A percentile compares a stretch with the other conserved stretches of the same genome.
These are phyloP conservation scores for Burhinus bistriatus DNA, from an alignment of 2,113 vertebrate genomes.

Conservation along the genomic window DNA sequence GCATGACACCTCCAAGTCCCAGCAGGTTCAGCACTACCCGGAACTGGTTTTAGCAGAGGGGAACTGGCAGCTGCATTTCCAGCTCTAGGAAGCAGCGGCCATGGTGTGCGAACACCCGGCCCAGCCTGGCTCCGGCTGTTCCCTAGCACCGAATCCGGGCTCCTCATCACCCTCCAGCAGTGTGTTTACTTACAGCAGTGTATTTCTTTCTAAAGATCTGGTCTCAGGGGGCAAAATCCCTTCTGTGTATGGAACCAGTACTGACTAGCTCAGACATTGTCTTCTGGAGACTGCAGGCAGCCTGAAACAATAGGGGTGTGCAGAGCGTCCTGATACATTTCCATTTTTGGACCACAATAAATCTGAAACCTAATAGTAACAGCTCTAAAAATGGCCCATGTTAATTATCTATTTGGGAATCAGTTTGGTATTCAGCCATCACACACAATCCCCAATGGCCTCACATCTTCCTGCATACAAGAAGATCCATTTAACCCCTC, in stretches of 20 bases:
- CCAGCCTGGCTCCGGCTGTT: neutral
- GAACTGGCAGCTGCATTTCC: accelerated
- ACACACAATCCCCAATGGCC: neutral
- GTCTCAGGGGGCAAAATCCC: neutral
- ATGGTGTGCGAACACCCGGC: accelerated
- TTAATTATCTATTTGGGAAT: conserved; percentile 7
- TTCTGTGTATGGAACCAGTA: neutral
- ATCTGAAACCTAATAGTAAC: neutral
- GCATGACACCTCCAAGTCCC: neutral
- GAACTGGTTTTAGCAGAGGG: neutral
- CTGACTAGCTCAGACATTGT: neutral
- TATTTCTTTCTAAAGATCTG: conserved; percentile 9
- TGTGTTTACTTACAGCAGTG: neutral
- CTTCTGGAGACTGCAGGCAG: neutral
- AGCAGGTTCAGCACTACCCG: neutral
- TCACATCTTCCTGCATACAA: neutral
- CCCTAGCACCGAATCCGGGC: neutral
- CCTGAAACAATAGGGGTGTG: conserved; percentile 37
- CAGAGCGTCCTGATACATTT: neutral
- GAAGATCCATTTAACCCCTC: neutral
- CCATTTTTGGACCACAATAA: conserved; percentile 14
- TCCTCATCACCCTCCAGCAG: neutral
- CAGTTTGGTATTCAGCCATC: neutral
- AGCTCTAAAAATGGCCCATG: neutral
- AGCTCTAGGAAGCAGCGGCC: neutral